A percentile compares a stretch with the other conserved stretches of the same genome.
These are phyloP conservation scores for Ceratina calcarata DNA, from an alignment of 1,140 invertebrate species.

Conservation along the genomic window DNA sequence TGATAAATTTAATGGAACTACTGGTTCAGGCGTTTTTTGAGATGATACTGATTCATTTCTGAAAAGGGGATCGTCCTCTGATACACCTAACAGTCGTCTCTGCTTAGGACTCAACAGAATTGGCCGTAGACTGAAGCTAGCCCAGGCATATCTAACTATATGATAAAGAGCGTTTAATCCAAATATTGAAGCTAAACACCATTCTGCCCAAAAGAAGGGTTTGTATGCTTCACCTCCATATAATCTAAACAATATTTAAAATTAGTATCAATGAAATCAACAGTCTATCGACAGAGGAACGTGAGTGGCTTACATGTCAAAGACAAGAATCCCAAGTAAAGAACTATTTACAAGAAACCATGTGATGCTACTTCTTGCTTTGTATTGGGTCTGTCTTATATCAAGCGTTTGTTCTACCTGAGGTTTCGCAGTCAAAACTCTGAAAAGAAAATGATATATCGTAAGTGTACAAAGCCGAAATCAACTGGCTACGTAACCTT, in stretches of 20 bases:
- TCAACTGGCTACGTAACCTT: slow-evolving; percentile 2
- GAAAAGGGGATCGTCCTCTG: slow-evolving; percentile 72
- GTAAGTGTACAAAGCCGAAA: not conserved
- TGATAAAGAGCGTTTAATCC: slow-evolving; percentile 72
- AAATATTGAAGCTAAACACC: slow-evolving; percentile 72
- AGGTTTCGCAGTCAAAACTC: slow-evolving; percentile 72
- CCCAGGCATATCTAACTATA: slow-evolving; percentile 62
- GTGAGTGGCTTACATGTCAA: slow-evolving; percentile 68
- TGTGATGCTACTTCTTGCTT: slow-evolving; percentile 69
- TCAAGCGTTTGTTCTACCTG: slow-evolving; percentile 72
- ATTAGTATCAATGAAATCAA: not conserved
- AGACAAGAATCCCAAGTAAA: slow-evolving; percentile 66
- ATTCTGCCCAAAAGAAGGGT: slow-evolving; percentile 72
- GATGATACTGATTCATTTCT: slow-evolving; percentile 53
- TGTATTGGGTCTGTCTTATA: slow-evolving; percentile 66
- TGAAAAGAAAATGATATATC: slow-evolving; percentile 46
- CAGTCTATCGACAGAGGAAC: not conserved
- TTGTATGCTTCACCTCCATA: slow-evolving; percentile 70
- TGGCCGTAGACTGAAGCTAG: slow-evolving; percentile 63
- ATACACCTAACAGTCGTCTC: slow-evolving; percentile 69
- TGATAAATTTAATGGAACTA: slow-evolving; percentile 63
- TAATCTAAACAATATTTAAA: slow-evolving; percentile 58
- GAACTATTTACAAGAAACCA: slow-evolving; percentile 72
- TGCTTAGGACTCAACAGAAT: slow-evolving; percentile 65
- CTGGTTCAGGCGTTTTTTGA: slow-evolving; percentile 59